phyloP scores from a whole-genome alignment of 1,140 invertebrate species.

The Antheraea mylitta region DNA sequence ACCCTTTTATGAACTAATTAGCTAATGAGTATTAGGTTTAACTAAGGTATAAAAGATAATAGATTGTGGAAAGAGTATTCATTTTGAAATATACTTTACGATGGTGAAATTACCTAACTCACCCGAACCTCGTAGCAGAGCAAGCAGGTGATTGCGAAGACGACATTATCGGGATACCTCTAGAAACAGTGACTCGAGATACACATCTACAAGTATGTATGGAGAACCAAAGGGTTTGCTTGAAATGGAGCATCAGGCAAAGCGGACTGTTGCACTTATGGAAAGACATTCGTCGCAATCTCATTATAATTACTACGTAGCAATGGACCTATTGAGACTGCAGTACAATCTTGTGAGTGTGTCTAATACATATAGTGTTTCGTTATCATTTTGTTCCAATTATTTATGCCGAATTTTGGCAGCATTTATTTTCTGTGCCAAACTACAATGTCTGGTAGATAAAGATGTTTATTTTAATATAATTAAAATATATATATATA shows the following conservation, averaged over 20 bases:
- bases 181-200: background rate
- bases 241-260: conserved; percentile 33
- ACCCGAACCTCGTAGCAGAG: background rate
- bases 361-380: background rate
- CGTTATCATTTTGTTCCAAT: too few species aligned
- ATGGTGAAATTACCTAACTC: conserved; percentile 16
- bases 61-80: background rate
- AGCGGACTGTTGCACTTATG: conserved; percentile 31
- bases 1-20: background rate
- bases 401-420: background rate
- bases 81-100: background rate
- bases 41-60: background rate
- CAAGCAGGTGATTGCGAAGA: background rate
- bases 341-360: conserved; percentile 45
- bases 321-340: conserved; percentile 34
- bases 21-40: background rate
- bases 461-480: too few species aligned
- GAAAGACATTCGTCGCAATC: conserved; percentile 31
- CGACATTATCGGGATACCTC: background rate
- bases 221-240: conserved; percentile 27
- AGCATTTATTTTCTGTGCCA: background rate
- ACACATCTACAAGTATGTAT: background rate
- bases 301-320: conserved; percentile 26
- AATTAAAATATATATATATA: too few species aligned
- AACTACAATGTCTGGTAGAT: background rate